phyloP scores from a whole-genome alignment of 2,797 vertebrate species.

The Nannoperca australis region DNA sequence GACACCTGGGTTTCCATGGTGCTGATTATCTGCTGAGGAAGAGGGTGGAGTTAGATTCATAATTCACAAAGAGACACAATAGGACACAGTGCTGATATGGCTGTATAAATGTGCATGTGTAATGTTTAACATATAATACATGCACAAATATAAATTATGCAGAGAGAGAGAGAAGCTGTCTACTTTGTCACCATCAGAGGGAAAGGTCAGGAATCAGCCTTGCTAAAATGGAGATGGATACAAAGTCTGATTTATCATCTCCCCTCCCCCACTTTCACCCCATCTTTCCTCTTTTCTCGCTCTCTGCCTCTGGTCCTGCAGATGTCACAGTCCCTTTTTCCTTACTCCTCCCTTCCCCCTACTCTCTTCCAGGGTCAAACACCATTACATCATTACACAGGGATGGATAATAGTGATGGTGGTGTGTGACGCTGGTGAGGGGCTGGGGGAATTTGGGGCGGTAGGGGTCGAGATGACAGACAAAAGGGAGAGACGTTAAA shows the following conservation, averaged over 20 bases:
- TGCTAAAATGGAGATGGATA: conserved; percentile 69
- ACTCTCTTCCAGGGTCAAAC: conserved; percentile 82
- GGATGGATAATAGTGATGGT: conserved; percentile 68
- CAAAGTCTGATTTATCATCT: conserved; percentile 71
- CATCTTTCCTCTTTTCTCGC: conserved; percentile 66
- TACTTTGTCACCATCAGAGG: conserved; percentile 68
- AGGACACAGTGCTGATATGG: conserved; percentile 4
- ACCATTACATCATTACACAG: conserved; percentile 81
- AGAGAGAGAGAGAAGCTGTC: conserved; percentile 15
- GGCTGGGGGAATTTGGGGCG: conserved; percentile 24
- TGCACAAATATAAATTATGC: conserved; percentile 20
- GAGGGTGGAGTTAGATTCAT: conserved; percentile 76
- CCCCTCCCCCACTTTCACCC: conserved; percentile 59
- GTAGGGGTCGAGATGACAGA: conserved; percentile 48
- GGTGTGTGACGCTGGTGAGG: conserved; percentile 38
- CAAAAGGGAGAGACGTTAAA: conserved; percentile 58
- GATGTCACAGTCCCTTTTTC: conserved; percentile 84
- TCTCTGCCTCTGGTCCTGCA: conserved; percentile 84
- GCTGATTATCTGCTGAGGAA: conserved; percentile 97
- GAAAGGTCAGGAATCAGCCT: conserved; percentile 73
- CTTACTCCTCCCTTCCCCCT: conserved; percentile 69
- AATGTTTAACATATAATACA: conserved; percentile 35
- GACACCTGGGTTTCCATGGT: conserved; percentile 99
- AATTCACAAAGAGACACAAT: conserved; percentile 38
- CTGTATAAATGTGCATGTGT: conserved; percentile 31